Base-by-base conservation (phyloP, 1,140 invertebrate species). In the Diorhabda carinulata region DNA sequence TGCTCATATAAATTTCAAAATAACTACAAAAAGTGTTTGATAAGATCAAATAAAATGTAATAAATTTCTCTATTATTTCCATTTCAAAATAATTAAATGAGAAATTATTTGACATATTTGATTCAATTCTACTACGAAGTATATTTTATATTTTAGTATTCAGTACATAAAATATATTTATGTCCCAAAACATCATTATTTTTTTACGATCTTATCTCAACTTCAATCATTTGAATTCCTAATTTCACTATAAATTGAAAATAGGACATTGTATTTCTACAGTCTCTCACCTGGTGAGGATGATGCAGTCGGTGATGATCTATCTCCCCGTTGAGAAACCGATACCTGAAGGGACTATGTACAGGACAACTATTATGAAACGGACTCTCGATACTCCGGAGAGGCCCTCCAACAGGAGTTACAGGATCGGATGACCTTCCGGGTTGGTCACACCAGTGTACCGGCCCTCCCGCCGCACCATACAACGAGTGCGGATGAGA, bases 291-390 rank as follows among this genome's bases (percentile, higher is more conserved):
- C 72, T 73, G 72, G 67, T 73, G 72, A 10, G 70, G 70, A 45
- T 68, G 69, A 60, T 73, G 72, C 64, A 70, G 25, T 59, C 70
- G 66, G 61, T 67, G 67, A 43, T 56, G 68, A 25, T 73, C 72
- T 6, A 81, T 78, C 25, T 81, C 83, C 47, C 86, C 86, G 77
- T 88, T 88, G 61, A 82, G 82, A 75, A 84, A 85, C 72, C 86
- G 83, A 77, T 86, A 88, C 4, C 87, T 80, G 76, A 87, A 88
- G 0, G 87, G 87, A 71, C 87, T 88, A 78, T 89, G 87, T 64
- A 89, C 86, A 43, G 88, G 87, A 74, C 87, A 89, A 70, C 83
- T 84, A 71, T 84, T 78, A 71, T 76, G 79, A 70, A 70, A 78
- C 4, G 74, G 80, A 66, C 75, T 78, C 10, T 77, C 78, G 25